Evolutionary conservation across 2,888 invertebrate genomes (phyloP), one percentile per base, ranked within the genome.

Genomic region (Hypomecis atomaria): DNA sequence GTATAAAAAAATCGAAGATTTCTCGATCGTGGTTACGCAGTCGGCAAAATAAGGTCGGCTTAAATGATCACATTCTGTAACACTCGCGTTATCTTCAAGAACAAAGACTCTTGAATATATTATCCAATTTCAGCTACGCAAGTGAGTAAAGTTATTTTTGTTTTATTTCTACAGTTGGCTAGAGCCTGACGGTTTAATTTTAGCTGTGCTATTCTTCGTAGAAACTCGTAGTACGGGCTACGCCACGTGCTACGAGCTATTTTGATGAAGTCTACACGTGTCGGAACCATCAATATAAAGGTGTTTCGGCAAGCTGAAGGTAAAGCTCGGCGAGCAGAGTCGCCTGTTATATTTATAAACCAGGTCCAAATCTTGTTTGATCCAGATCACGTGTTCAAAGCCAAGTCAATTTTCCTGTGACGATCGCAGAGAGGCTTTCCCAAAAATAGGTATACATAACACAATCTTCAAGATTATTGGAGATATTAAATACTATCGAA

Each of bases 1-100:
- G 33, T 10, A n/a, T 33, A 40, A 38, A 33, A 33, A 33, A 33
- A 50, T 38, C 4, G 11, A 50, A 38, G 7, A 9, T 6, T 36
- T 37, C 5, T 36, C 49, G 38, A 9, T 13, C 6, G 9, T 38
- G 9, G 33, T 38, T 50, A 38, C 6, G 13, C 50, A 50, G 37
- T 50, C 37, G 13, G 38, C 5, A 38, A 50, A 33, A 40, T 52
- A 52, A 42, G 52, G 52, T 40, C 52, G 11, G 8, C 38, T 13
- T 40, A 40, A 40, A 42, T 33, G 9, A n/a, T 23, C 11, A 9
- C 38, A 40, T 40, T 6, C 33, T 10, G 0, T 6, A 49, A 40
- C 4, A 23, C 40, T 52, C 13, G 13, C 13, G 37, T 37, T 50
- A 5, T 13, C 50, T 50, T 37, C 36, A 13, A 50, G 37, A 13